Percentiles rank a stretch among this genome's conserved stretches.
Evolutionary conservation across 1,140 invertebrate genomes (phyloP).

Genomic region (Drosophila ercepeae): DNA sequence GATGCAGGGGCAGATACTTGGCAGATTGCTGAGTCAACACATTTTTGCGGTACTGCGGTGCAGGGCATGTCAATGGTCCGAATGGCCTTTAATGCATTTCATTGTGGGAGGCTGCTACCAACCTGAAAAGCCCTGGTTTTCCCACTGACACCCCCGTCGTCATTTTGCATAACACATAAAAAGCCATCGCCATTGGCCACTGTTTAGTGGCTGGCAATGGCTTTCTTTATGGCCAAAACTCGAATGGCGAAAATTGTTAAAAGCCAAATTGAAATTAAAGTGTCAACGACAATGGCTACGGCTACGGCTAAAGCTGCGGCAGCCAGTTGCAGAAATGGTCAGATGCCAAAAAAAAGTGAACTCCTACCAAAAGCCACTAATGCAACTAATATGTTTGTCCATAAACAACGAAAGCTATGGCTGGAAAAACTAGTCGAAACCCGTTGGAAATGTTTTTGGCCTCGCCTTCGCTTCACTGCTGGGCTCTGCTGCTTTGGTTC

Average conservation of each 20-base stretch:
- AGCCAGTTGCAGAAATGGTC: constrained; percentile 68
- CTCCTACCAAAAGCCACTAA: constrained; percentile 62
- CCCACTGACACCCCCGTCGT: constrained; percentile 24
- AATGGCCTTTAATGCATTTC: constrained; percentile 28
- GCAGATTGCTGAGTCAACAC: not conserved
- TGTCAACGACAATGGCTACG: constrained; percentile 66
- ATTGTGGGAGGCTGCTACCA: constrained; percentile 18
- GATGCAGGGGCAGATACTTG: constrained; percentile 10
- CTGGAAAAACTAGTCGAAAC: constrained; percentile 51
- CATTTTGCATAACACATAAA: constrained; percentile 65
- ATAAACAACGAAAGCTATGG: constrained; percentile 75
- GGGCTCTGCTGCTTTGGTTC: constrained; percentile 36
- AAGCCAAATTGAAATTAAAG: constrained; percentile 75
- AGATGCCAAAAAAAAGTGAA: constrained; percentile 55
- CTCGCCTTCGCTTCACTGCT: constrained; percentile 30
- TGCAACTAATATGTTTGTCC: constrained; percentile 74
- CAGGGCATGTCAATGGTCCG: constrained; percentile 37
- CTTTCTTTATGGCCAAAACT: constrained; percentile 63
- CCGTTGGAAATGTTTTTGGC: constrained; percentile 44
- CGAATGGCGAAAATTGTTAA: constrained; percentile 62
- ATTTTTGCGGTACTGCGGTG: constrained; percentile 1
- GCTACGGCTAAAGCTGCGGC: constrained; percentile 45
- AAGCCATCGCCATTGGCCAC: constrained; percentile 41
- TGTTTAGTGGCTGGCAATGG: constrained; percentile 59
- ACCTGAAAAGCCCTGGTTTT: constrained; percentile 37